A percentile compares a stretch with the other conserved stretches of the same genome.
Evolutionary conservation across 1,140 invertebrate genomes (phyloP).

Genomic region (Cotesia vestalis): DNA sequence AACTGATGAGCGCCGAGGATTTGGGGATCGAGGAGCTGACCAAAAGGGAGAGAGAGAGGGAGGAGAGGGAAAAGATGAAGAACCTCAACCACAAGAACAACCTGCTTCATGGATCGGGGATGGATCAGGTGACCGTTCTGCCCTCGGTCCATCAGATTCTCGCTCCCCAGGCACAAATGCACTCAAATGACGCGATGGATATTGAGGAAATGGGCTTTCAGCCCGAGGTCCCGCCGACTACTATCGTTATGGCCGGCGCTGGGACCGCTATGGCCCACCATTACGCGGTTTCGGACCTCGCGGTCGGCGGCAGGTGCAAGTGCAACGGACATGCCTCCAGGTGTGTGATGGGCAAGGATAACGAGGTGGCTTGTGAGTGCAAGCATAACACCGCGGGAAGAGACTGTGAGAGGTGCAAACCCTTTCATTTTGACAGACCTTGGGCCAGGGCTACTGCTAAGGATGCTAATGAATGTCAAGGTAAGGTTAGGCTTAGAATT

Average conservation of each 20-base stretch:
- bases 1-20: constrained; percentile 51
- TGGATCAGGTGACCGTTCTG: constrained; percentile 59
- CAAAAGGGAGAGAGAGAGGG: constrained; percentile 55
- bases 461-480: constrained; percentile 98
- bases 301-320: constrained; percentile 98
- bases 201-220: constrained; percentile 53
- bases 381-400: constrained; percentile 97
- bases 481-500: constrained; percentile 66
- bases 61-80: constrained; percentile 57
- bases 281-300: constrained; percentile 96
- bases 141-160: constrained; percentile 67
- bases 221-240: constrained; percentile 46
- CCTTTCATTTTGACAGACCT: constrained; percentile 97
- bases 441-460: constrained; percentile 95
- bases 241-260: constrained; percentile 48
- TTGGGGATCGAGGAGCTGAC: constrained; percentile 57
- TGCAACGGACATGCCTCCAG: constrained; percentile 98
- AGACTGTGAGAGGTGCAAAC: constrained; percentile 98
- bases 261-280: constrained; percentile 69
- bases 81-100: constrained; percentile 54
- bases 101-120: constrained; percentile 39
- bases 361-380: constrained; percentile 91
- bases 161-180: constrained; percentile 63
- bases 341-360: constrained; percentile 79
- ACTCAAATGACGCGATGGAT: constrained; percentile 62